Conservation (phyloP, 2,797 vertebrate genomes). For the Thunnus albacares region DNA sequence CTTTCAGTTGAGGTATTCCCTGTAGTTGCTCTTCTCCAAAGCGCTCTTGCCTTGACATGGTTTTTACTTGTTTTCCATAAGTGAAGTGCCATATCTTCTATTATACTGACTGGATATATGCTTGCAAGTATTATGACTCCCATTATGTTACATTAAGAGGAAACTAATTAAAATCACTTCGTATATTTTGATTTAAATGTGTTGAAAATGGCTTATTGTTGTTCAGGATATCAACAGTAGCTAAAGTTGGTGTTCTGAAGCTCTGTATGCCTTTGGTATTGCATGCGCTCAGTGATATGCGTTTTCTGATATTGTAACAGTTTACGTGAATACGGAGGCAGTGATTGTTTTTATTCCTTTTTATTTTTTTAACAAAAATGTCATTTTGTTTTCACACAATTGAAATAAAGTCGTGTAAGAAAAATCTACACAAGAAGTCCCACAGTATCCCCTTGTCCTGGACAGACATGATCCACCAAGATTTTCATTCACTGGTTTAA, state of each 20-base stretch:
- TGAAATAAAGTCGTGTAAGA: slow-evolving; percentile 88
- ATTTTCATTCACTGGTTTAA: slow-evolving; percentile 56
- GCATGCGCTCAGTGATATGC: slow-evolving; percentile 72
- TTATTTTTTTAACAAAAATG: slow-evolving; percentile 88
- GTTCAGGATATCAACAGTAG: slow-evolving; percentile 45
- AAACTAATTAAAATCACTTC: slow-evolving; percentile 52
- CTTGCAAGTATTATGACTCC: slow-evolving; percentile 71
- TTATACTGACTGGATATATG: slow-evolving; percentile 76
- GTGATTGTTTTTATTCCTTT: slow-evolving; percentile 79
- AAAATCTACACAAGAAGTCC: slow-evolving; percentile 86
- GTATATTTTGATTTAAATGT: slow-evolving; percentile 42
- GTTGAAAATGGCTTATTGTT: slow-evolving; percentile 49
- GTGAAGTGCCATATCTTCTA: slow-evolving; percentile 83
- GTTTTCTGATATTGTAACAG: slow-evolving; percentile 50
- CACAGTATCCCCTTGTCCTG: slow-evolving; percentile 70
- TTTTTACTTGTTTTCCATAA: slow-evolving; percentile 41
- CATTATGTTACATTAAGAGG: slow-evolving; percentile 52
- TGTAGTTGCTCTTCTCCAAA: slow-evolving; percentile 40
- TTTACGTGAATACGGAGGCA: slow-evolving; percentile 64
- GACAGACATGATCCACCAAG: slow-evolving; percentile 56
- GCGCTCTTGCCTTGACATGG: slow-evolving; percentile 24
- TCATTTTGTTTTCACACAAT: slow-evolving; percentile 83
- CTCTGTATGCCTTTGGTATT: slow-evolving; percentile 61
- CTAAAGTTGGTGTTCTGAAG: slow-evolving; percentile 27
- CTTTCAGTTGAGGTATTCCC: slow-evolving; percentile 39